Conservation (phyloP, 1,140 invertebrate species). For the Drosophila pachea region DNA sequence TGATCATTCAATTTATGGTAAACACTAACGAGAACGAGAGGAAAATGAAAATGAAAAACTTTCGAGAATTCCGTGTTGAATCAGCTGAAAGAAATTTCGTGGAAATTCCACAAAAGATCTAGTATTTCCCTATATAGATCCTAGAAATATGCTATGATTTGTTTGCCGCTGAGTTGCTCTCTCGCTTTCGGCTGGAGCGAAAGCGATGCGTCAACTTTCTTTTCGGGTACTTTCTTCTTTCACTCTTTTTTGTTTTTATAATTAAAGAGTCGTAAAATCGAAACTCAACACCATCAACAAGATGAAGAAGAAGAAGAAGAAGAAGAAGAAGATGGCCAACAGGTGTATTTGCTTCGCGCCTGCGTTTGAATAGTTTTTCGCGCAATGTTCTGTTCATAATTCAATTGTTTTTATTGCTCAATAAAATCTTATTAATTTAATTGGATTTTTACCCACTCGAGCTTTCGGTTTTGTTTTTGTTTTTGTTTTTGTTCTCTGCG, state of each 20-base stretch:
- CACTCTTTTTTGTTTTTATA: slow-evolving; percentile 24
- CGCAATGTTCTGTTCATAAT: slow-evolving; percentile 70
- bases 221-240: background rate
- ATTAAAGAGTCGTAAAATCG: slow-evolving; percentile 67
- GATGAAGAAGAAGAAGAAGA: too few species aligned
- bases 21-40: too few species aligned
- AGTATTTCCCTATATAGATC: background rate
- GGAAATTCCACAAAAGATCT: too few species aligned
- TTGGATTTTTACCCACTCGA: slow-evolving; percentile 56
- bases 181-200: background rate
- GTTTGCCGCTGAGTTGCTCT: background rate
- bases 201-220: background rate
- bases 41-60: background rate
- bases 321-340: slow-evolving; percentile 37
- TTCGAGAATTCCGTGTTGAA: background rate
- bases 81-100: background rate
- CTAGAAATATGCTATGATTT: slow-evolving; percentile 37
- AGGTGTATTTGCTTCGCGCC: slow-evolving; percentile 43
- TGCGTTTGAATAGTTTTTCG: slow-evolving; percentile 44
- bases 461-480: slow-evolving; percentile 22
- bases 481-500: slow-evolving; percentile 32
- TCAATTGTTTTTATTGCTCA: slow-evolving; percentile 69
- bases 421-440: slow-evolving; percentile 73
- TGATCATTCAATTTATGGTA: slow-evolving; percentile 6
- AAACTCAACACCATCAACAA: slow-evolving; percentile 10